phyloP scores from a whole-genome alignment of 2,888 invertebrate species.

The Drosophila percnosoma region DNA sequence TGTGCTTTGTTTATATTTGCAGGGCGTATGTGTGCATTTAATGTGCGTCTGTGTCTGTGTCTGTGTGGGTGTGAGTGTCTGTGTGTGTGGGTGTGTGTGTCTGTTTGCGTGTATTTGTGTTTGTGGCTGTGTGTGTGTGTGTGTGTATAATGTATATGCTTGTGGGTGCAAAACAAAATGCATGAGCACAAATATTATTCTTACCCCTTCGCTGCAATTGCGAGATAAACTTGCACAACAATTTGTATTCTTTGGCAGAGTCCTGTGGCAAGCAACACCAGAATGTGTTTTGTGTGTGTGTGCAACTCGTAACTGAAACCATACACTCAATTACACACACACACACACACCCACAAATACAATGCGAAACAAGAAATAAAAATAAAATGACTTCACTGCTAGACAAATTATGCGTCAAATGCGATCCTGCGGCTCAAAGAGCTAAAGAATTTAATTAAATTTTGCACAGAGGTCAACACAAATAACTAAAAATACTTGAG shows the following conservation, averaged over 20 bases:
- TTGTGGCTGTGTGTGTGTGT: not conserved
- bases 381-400: conserved; percentile 27
- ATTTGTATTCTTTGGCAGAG: conserved; percentile 50
- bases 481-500: conserved; percentile 1
- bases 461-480: conserved; percentile 31
- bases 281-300: not conserved
- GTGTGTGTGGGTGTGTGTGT: not conserved
- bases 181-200: conserved; percentile 28
- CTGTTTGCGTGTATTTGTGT: not conserved
- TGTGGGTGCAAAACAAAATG: conserved; percentile 27
- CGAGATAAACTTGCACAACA: conserved; percentile 54
- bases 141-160: not conserved
- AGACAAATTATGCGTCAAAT: conserved; percentile 75
- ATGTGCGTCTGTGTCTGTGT: not conserved
- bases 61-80: not conserved
- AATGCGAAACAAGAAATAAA: conserved; percentile 1
- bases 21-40: not conserved
- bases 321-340: conserved; percentile 4
- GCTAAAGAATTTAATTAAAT: conserved; percentile 76
- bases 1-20: conserved; percentile 24
- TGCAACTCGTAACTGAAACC: conserved; percentile 23
- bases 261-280: conserved; percentile 54
- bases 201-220: conserved; percentile 42
- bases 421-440: conserved; percentile 66
- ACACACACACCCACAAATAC: conserved; percentile 1